Evolutionary conservation across 2,888 invertebrate species (phyloP).

Genomic region (Lepetodrilus schrolli): DNA sequence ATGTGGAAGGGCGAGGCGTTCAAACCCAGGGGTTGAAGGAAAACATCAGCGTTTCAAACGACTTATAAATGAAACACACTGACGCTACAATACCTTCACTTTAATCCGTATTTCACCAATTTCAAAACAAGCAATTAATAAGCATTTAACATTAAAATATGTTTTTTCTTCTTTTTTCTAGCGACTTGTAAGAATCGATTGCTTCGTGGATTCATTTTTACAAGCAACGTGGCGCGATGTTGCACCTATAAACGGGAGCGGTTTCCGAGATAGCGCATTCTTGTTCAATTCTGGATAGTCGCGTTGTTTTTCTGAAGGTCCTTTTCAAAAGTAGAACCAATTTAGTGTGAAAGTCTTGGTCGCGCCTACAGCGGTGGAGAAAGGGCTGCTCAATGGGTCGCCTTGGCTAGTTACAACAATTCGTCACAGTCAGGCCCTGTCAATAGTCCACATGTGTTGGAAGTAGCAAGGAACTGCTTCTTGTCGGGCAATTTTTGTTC

Average conservation of each 20-base stretch:
- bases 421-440: constrained; percentile 23
- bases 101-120: too few relatives aligned
- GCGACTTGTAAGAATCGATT: neutral
- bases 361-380: constrained; percentile 32
- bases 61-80: too few relatives aligned
- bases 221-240: too few relatives aligned
- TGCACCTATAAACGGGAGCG: neutral
- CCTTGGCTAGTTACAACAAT: constrained; percentile 20
- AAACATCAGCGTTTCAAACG: too few relatives aligned
- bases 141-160: neutral
- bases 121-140: neutral
- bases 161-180: neutral
- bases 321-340: constrained; percentile 23
- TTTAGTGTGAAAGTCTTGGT: constrained; percentile 31
- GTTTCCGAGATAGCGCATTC: constrained; percentile 16
- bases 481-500: too few relatives aligned
- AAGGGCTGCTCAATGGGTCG: constrained; percentile 26
- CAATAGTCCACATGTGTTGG: neutral
- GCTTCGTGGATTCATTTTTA: neutral
- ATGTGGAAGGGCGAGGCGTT: neutral
- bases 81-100: too few relatives aligned
- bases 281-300: neutral
- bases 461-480: neutral
- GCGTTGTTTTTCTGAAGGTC: constrained; percentile 12
- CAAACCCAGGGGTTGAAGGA: neutral